Base-by-base conservation (phyloP, 2,113 vertebrate genomes). In the Periophthalmus modestus region DNA sequence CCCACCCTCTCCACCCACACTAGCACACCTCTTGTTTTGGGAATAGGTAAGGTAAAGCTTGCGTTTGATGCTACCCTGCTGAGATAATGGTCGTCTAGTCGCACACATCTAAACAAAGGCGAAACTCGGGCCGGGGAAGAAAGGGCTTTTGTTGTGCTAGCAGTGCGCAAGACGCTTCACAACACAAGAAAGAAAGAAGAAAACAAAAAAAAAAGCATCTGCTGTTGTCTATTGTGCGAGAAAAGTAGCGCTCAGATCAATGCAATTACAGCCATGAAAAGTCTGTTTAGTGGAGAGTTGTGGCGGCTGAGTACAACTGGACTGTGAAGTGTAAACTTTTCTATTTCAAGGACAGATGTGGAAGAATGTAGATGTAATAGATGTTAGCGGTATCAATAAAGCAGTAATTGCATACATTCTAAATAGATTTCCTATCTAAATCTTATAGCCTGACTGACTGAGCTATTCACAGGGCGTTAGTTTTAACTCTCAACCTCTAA, bases 81-180 rank as follows among this genome's bases (percentile, higher is more conserved):
- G 85, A 86, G 79, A 89, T 85, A 84, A 88, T 85, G 73, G 81
- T 54, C 66, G 73, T 21, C 81, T 88, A 80, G 66, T 89, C 88
- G 73, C 69, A 80, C 72, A 74, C 69, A 76, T 75, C 68, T 46
- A 78, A 84, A 86, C 86, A 87, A 79, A 87, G 79, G 48, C 18
- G 46, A n/a, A 46, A 5, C 24, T 21, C 47, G 54, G 54, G 71
- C 68, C 43, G 71, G 55, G 16, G 11, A 73, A 78, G 75, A 62
- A 63, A 54, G 63, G 34, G 0, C 14, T 73, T 68, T 71, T 80
- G 68, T 79, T 73, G 61, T 48, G 39, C 72, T 71, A 46, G 65
- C 71, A 73, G 82, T 85, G 68, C 73, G 66, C 34, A 76, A 79
- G 50, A 33, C 12, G 43, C 65, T 13, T 58, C 55, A 77, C 43